Conservation (phyloP, 2,888 invertebrate species). For the Matsumyia berberina region DNA sequence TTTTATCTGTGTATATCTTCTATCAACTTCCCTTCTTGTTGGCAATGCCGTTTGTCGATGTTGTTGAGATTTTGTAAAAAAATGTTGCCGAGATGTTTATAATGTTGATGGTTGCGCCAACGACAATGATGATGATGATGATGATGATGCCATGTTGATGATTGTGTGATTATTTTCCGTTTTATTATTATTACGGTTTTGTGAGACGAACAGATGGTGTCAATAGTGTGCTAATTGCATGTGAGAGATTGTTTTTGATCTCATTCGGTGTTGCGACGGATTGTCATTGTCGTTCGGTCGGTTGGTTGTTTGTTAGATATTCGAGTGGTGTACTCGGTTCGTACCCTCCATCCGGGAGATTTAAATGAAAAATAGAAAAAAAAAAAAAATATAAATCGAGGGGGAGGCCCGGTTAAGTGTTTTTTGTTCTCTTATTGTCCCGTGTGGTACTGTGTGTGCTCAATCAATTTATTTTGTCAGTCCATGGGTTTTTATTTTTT, state of each 20-base stretch:
- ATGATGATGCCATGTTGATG: slow-evolving; percentile 59
- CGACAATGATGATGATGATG: not conserved
- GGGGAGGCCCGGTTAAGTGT: slow-evolving; percentile 51
- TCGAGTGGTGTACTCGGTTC: slow-evolving; percentile 25
- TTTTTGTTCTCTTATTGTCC: slow-evolving; percentile 11
- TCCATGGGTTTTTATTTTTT: slow-evolving; percentile 22
- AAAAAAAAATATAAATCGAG: slow-evolving; percentile 14
- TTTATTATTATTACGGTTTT: slow-evolving; percentile 76
- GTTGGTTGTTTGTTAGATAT: slow-evolving; percentile 50
- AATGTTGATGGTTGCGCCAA: slow-evolving; percentile 57
- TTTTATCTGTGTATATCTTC: slow-evolving; percentile 38
- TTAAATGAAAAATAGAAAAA: slow-evolving; percentile 11
- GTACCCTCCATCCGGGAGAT: slow-evolving; percentile 41
- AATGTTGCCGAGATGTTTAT: slow-evolving; percentile 71
- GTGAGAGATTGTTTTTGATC: slow-evolving; percentile 77
- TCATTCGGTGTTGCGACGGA: slow-evolving; percentile 69
- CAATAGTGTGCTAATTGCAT: slow-evolving; percentile 79
- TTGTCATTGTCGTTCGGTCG: slow-evolving; percentile 76
- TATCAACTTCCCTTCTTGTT: slow-evolving; percentile 18
- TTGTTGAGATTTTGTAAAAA: slow-evolving; percentile 29
- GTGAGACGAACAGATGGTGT: slow-evolving; percentile 77
- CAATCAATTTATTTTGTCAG: slow-evolving; percentile 64
- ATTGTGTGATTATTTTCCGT: slow-evolving; percentile 73
- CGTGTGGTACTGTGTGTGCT: slow-evolving; percentile 59
- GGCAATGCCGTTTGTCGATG: slow-evolving; percentile 46